Evolutionary conservation across 2,113 vertebrate genomes (phyloP).

Genomic region (Pterocles orientalis): DNA sequence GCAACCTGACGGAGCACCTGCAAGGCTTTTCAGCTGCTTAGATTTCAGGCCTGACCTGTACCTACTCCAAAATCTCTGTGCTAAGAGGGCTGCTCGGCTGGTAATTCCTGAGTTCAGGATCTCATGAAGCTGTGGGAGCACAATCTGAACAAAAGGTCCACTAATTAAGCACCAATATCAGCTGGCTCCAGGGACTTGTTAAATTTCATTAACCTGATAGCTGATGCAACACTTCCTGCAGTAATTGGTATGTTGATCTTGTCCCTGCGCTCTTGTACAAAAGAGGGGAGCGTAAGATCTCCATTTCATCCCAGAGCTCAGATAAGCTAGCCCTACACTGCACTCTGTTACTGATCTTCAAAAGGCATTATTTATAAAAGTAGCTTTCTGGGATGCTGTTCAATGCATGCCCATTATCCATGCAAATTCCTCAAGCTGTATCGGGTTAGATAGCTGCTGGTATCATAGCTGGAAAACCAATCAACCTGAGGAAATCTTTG

Average conservation of each 20-base stretch:
- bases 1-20: neutral
- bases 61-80: neutral
- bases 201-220: constrained; percentile 70
- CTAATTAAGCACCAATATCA: constrained; percentile 59
- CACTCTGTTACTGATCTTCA: constrained; percentile 61
- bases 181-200: constrained; percentile 34
- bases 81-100: neutral
- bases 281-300: constrained; percentile 40
- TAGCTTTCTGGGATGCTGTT: constrained; percentile 50
- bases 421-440: constrained; percentile 66
- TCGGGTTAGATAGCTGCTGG: constrained; percentile 45
- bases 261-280: constrained; percentile 29
- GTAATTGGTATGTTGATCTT: constrained; percentile 64
- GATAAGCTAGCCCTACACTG: neutral
- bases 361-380: constrained; percentile 60
- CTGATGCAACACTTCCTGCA: constrained; percentile 39
- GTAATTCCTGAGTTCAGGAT: constrained; percentile 21
- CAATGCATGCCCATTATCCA: constrained; percentile 49
- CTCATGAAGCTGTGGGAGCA: constrained; percentile 4
- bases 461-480: constrained; percentile 54
- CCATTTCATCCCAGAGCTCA: constrained; percentile 41
- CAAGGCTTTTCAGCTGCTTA: neutral
- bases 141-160: constrained; percentile 53
- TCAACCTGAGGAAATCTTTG: constrained; percentile 56
- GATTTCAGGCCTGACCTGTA: neutral